These are phyloP conservation scores for Paracanthobrama guichenoti DNA, from an alignment of 2,113 vertebrate genomes.

Conservation along the genomic window DNA sequence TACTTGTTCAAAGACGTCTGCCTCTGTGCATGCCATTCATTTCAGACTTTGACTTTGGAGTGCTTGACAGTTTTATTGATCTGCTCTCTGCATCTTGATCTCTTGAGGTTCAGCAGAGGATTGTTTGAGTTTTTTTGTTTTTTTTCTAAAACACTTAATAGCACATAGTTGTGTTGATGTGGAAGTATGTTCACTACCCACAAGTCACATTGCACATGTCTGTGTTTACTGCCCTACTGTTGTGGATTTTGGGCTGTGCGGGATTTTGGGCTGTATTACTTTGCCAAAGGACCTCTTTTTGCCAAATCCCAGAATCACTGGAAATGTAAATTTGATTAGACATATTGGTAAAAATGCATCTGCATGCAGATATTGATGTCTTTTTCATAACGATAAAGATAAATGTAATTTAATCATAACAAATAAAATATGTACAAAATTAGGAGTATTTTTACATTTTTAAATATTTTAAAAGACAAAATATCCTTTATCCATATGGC, in stretches of 20 bases:
- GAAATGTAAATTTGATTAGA: too few species aligned
- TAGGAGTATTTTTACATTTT: neutral
- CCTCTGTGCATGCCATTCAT: slow-evolving; percentile 7
- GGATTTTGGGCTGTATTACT: neutral
- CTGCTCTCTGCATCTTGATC: neutral
- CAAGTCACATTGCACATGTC: neutral
- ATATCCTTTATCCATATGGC: too few species aligned
- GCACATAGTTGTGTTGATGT: slow-evolving; percentile 27
- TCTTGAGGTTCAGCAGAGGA: slow-evolving; percentile 7
- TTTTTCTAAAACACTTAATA: slow-evolving; percentile 8
- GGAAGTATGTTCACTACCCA: slow-evolving; percentile 4
- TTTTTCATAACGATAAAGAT: neutral
- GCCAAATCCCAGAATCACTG: too few species aligned
- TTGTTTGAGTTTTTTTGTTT: slow-evolving; percentile 8
- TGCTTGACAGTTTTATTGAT: neutral
- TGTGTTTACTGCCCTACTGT: neutral
- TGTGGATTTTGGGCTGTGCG: neutral
- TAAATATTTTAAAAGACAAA: neutral
- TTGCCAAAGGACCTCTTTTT: neutral
- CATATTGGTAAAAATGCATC: too few species aligned
- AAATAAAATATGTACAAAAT: neutral
- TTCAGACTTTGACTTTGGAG: slow-evolving; percentile 18
- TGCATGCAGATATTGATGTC: neutral
- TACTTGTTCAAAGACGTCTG: neutral
- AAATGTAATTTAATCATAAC: neutral